Percentiles rank a stretch among this genome's conserved stretches.
Conservation (phyloP, 2,113 vertebrate genomes). For the Platanista minor region DNA sequence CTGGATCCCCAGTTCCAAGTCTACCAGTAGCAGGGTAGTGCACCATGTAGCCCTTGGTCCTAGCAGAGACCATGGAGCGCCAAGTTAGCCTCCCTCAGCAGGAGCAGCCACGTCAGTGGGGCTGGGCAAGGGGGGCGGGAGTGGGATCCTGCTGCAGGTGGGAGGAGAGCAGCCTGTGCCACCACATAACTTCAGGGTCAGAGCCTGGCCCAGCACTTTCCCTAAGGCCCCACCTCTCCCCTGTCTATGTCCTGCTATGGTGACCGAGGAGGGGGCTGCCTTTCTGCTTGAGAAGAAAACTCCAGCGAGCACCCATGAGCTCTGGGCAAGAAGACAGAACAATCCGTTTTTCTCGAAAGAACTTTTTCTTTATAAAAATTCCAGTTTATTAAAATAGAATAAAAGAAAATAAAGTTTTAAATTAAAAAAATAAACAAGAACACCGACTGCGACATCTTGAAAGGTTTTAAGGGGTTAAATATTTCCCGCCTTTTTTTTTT, state of each 20-base stretch:
- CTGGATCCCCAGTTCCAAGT: background rate
- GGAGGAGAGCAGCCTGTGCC: background rate
- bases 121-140: background rate
- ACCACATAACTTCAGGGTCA: background rate
- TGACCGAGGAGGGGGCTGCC: background rate
- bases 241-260: background rate
- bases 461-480: background rate
- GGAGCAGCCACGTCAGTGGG: background rate
- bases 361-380: background rate
- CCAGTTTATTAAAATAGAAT: no score
- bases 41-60: no score
- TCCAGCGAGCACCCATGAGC: background rate
- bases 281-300: background rate
- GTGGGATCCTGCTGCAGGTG: background rate
- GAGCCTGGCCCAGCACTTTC: background rate
- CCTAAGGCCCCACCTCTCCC: background rate
- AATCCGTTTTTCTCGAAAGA: background rate
- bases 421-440: background rate
- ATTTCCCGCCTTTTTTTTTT: background rate
- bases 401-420: background rate
- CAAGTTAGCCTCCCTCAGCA: background rate
- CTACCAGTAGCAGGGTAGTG: background rate
- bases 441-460: background rate
- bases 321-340: background rate
- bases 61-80: background rate